A percentile compares a stretch with the other conserved stretches of the same genome.
phyloP scores from a whole-genome alignment of 1,140 invertebrate genomes.

The Leptopilina clavipes region DNA sequence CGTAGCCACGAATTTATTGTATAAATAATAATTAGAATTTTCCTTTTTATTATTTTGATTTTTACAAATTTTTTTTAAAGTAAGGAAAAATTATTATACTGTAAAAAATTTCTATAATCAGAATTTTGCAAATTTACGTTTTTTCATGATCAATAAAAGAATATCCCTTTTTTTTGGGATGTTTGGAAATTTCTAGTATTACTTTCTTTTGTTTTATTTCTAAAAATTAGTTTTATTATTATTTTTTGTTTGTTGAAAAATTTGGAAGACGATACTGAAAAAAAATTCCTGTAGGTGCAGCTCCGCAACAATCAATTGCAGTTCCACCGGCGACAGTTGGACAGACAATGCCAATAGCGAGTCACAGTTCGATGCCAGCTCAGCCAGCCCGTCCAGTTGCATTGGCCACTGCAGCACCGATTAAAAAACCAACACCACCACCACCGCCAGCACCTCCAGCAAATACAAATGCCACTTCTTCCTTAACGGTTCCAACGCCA shows the following conservation, averaged over 20 bases:
- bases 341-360: conserved; percentile 66
- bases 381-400: conserved; percentile 72
- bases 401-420: conserved; percentile 70
- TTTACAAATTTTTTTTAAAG: too few relatives aligned
- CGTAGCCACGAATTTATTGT: conserved; percentile 18
- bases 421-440: conserved; percentile 68
- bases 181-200: too few relatives aligned
- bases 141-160: too few relatives aligned
- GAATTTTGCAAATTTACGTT: too few relatives aligned
- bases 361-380: conserved; percentile 72
- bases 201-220: too few relatives aligned
- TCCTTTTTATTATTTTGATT: background rate
- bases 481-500: conserved; percentile 68
- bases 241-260: background rate
- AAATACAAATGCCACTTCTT: conserved; percentile 51
- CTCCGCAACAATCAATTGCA: conserved; percentile 55
- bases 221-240: too few relatives aligned
- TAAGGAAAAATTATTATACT: too few relatives aligned
- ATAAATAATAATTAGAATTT: background rate
- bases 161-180: too few relatives aligned
- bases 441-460: conserved; percentile 54
- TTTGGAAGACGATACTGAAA: background rate
- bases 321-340: conserved; percentile 59
- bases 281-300: conserved; percentile 36
- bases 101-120: too few relatives aligned